Percentiles rank a stretch among this genome's conserved stretches.
These are phyloP conservation scores for Rhodophaea formosa DNA, from an alignment of 2,888 invertebrate species.

Conservation along the genomic window DNA sequence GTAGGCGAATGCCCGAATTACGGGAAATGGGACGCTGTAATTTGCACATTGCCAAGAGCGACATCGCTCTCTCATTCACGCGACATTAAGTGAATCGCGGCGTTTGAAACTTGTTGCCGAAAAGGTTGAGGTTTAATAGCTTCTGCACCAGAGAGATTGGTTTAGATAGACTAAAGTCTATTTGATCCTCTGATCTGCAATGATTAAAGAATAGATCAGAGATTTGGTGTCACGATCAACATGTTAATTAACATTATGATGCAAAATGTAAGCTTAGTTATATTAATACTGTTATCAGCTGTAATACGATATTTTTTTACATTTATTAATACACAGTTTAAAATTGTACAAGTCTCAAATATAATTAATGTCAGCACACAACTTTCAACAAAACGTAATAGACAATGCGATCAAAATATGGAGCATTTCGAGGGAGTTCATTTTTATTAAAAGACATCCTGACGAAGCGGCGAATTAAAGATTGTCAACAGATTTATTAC, in stretches of 20 bases:
- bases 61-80: conserved; percentile 19
- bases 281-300: too few relatives aligned
- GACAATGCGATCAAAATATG: conserved; percentile 39
- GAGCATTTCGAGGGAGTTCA: conserved; percentile 43
- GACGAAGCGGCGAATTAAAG: conserved; percentile 70
- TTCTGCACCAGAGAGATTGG: background rate
- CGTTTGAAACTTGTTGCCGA: conserved; percentile 11
- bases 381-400: background rate
- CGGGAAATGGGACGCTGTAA: conserved; percentile 61
- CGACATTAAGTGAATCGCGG: conserved; percentile 18
- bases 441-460: conserved; percentile 56
- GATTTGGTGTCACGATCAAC: too few relatives aligned
- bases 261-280: too few relatives aligned
- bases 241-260: too few relatives aligned
- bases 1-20: conserved; percentile 62
- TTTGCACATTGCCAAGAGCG: conserved; percentile 48
- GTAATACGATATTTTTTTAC: too few relatives aligned
- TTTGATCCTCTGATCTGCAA: too few relatives aligned
- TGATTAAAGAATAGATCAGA: too few relatives aligned
- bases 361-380: background rate
- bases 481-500: conserved; percentile 80
- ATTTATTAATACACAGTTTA: too few relatives aligned
- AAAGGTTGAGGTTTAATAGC: background rate
- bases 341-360: too few relatives aligned
- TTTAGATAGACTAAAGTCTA: too few relatives aligned